Percentiles rank a stretch among this genome's conserved stretches.
phyloP scores from a whole-genome alignment of 1,140 invertebrate genomes.

The Chlorops oryzae region DNA sequence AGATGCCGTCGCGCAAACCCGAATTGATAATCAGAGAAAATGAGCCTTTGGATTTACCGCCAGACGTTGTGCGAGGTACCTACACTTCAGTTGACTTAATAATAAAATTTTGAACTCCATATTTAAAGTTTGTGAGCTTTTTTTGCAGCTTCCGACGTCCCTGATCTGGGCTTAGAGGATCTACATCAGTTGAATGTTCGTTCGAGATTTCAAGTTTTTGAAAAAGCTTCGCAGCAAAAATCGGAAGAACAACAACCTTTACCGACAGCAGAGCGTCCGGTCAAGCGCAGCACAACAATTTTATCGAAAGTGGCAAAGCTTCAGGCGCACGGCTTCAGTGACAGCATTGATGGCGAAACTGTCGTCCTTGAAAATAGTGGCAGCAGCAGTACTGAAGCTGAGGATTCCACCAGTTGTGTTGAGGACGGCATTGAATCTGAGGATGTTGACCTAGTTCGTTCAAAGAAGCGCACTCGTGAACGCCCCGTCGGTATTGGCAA shows the following conservation, averaged over 20 bases:
- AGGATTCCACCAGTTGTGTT: slow-evolving; percentile 34
- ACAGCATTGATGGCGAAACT: slow-evolving; percentile 67
- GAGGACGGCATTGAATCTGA: slow-evolving; percentile 51
- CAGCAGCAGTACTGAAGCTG: slow-evolving; percentile 24
- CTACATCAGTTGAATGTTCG: slow-evolving; percentile 75
- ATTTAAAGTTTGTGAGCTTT: slow-evolving; percentile 29
- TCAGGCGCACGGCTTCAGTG: slow-evolving; percentile 74
- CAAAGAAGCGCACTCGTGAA: slow-evolving; percentile 53
- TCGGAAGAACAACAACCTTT: too few species aligned
- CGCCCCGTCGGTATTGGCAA: slow-evolving; percentile 68
- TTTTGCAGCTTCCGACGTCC: slow-evolving; percentile 68
- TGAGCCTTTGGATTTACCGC: slow-evolving; percentile 78
- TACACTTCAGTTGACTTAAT: slow-evolving; percentile 47
- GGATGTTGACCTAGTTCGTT: slow-evolving; percentile 46
- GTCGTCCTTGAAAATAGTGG: too few species aligned
- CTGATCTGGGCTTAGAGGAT: slow-evolving; percentile 81
- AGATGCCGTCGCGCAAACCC: slow-evolving; percentile 63
- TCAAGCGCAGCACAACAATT: slow-evolving; percentile 69
- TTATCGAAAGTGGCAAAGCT: slow-evolving; percentile 75
- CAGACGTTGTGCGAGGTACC: slow-evolving; percentile 77
- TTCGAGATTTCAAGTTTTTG: slow-evolving; percentile 80
- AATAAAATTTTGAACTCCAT: slow-evolving; percentile 27
- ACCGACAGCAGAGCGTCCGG: too few species aligned
- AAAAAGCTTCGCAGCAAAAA: slow-evolving; percentile 53
- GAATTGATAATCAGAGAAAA: slow-evolving; percentile 89